Percentiles rank a stretch among this genome's conserved stretches.
Evolutionary conservation across 1,140 invertebrate species (phyloP).

Genomic region (Macrocentrus cingulum): DNA sequence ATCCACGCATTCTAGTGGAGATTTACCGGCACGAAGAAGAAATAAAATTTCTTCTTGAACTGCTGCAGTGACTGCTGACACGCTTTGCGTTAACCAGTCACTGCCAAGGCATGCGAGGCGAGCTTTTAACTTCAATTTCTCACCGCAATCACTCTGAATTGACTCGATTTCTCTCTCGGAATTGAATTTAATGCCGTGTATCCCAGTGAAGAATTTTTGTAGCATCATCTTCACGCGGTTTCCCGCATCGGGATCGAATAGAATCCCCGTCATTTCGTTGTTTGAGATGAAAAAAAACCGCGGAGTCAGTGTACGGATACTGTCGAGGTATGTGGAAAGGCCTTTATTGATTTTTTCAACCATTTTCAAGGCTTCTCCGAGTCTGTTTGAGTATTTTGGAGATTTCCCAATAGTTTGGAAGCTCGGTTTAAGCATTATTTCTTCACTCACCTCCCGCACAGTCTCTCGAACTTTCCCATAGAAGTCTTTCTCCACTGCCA

Average conservation of each 20-base stretch:
- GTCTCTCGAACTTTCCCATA: conserved; percentile 21
- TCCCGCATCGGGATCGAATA: conserved; percentile 59
- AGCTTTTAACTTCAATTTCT: conserved; percentile 37
- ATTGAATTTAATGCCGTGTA: conserved; percentile 49
- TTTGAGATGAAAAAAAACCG: conserved; percentile 88
- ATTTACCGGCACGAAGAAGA: neutral
- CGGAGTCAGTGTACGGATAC: conserved; percentile 75
- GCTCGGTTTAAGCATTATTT: conserved; percentile 55
- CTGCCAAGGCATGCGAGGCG: neutral
- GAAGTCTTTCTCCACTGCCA: neutral
- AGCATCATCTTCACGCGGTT: conserved; percentile 47
- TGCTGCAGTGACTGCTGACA: neutral
- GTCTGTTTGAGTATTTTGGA: conserved; percentile 55
- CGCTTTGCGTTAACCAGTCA: conserved; percentile 2
- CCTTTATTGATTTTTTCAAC: conserved; percentile 62
- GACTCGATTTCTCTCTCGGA: conserved; percentile 57
- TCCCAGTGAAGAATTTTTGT: conserved; percentile 66
- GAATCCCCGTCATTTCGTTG: conserved; percentile 79
- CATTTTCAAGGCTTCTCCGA: conserved; percentile 57
- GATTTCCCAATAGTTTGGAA: conserved; percentile 59
- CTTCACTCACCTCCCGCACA: conserved; percentile 46
- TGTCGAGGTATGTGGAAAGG: conserved; percentile 71
- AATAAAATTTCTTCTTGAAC: conserved; percentile 4
- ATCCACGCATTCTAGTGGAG: neutral
- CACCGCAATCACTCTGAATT: conserved; percentile 62